Percentiles rank a stretch among this genome's conserved stretches.
Conservation (phyloP, 1,140 invertebrate genomes). For the Cataglyphis hispanica region DNA sequence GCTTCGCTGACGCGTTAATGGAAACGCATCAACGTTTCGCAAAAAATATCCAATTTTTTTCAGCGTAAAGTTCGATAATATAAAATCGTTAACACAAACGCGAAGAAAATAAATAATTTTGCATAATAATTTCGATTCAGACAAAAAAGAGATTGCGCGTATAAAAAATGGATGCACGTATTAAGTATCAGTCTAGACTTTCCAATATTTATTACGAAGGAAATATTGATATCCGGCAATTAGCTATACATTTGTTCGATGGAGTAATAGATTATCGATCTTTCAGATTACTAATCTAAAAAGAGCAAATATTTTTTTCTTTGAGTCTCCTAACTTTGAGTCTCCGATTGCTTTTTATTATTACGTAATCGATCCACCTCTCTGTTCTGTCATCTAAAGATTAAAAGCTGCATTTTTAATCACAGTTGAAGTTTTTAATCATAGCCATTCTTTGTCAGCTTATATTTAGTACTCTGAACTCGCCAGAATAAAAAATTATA, state of each 20-base stretch:
- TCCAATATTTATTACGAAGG: conserved; percentile 43
- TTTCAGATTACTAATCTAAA: conserved; percentile 27
- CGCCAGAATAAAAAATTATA: background rate
- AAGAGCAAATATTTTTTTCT: conserved; percentile 49
- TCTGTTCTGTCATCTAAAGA: background rate
- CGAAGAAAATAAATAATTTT: conserved; percentile 33
- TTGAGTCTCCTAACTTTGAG: conserved; percentile 1
- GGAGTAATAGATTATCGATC: conserved; percentile 62
- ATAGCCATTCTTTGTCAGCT: background rate
- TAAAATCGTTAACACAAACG: conserved; percentile 25
- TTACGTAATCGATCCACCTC: background rate
- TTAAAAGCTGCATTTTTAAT: conserved; percentile 40
- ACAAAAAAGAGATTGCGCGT: background rate
- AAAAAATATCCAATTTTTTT: conserved; percentile 14
- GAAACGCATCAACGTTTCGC: conserved; percentile 62
- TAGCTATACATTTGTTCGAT: background rate
- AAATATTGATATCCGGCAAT: conserved; percentile 42
- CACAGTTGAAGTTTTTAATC: conserved; percentile 15
- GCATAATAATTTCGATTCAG: conserved; percentile 17
- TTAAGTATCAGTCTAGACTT: background rate
- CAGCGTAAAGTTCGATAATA: background rate
- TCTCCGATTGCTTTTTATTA: conserved; percentile 25
- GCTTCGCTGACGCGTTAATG: conserved; percentile 64
- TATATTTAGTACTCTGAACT: background rate
- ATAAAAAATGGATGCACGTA: background rate